A percentile compares a stretch with the other conserved stretches of the same genome.
Evolutionary conservation across 2,888 invertebrate species (phyloP).

Genomic region (Acrobasis consociella): DNA sequence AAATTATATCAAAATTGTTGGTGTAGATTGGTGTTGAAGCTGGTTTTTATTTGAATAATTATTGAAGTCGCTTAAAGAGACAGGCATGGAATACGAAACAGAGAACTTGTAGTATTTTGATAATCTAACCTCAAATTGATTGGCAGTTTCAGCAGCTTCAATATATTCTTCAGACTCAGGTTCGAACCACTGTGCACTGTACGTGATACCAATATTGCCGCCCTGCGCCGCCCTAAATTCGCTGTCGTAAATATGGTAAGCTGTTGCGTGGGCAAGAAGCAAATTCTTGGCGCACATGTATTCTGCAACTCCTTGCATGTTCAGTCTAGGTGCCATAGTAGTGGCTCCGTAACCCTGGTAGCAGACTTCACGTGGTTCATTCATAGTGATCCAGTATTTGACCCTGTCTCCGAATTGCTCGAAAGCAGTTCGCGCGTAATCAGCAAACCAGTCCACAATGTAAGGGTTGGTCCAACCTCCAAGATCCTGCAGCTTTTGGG

Average conservation of each 20-base stretch:
- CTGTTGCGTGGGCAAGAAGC: conserved; percentile 38
- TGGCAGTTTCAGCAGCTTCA: conserved; percentile 71
- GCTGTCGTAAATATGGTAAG: conserved; percentile 38
- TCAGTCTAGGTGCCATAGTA: conserved; percentile 1
- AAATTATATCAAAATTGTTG: too few relatives aligned
- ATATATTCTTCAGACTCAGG: conserved; percentile 54
- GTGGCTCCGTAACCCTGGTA: conserved; percentile 39
- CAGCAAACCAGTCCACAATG: conserved; percentile 53
- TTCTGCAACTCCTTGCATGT: conserved; percentile 55
- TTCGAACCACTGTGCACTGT: neutral
- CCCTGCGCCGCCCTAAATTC: conserved; percentile 35
- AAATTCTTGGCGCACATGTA: conserved; percentile 59
- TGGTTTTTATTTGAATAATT: too few relatives aligned
- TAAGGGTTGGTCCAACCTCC: conserved; percentile 64
- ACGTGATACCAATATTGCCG: conserved; percentile 33
- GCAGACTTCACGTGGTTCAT: conserved; percentile 60
- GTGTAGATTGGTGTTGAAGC: too few relatives aligned
- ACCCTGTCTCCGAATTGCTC: conserved; percentile 56
- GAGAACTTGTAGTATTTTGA: too few relatives aligned
- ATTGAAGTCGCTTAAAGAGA: too few relatives aligned
- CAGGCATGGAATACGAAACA: too few relatives aligned
- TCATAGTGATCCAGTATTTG: conserved; percentile 70
- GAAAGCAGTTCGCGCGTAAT: conserved; percentile 55
- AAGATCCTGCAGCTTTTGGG: conserved; percentile 62
- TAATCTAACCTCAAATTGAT: conserved; percentile 61